Conservation (phyloP, 1,140 invertebrate genomes). For the Anoplophora glabripennis region DNA sequence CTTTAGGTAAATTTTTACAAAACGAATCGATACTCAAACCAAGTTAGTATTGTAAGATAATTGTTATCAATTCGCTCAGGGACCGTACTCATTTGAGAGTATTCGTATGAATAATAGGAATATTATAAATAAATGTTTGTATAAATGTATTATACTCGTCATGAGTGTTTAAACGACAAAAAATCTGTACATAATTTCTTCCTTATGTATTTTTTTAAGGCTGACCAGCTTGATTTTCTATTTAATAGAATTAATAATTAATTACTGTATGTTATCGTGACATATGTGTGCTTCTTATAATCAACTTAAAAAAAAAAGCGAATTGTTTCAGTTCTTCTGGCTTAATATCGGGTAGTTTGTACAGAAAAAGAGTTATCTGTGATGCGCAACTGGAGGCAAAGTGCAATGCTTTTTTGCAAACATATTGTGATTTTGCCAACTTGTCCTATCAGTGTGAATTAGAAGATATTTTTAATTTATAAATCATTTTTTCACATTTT, state of each 20-base stretch:
- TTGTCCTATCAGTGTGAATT: slow-evolving; percentile 39
- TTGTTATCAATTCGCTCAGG: slow-evolving; percentile 37
- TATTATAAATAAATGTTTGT: slow-evolving; percentile 9
- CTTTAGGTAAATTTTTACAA: slow-evolving; percentile 3
- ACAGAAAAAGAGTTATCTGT: slow-evolving; percentile 42
- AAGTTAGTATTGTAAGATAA: slow-evolving; percentile 29
- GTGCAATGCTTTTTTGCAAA: slow-evolving; percentile 47
- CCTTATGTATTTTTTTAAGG: slow-evolving; percentile 15
- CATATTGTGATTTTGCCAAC: slow-evolving; percentile 46
- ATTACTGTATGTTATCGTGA: no score
- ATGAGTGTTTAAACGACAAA: slow-evolving; percentile 7
- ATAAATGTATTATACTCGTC: slow-evolving; percentile 17
- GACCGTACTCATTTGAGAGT: slow-evolving; percentile 27
- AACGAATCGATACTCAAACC: slow-evolving; percentile 25
- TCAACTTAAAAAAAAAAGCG: not conserved
- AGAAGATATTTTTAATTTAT: slow-evolving; percentile 31
- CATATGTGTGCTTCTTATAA: no score
- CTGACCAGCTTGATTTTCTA: slow-evolving; percentile 13
- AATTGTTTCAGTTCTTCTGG: not conserved
- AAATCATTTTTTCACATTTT: slow-evolving; percentile 44
- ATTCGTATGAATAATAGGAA: slow-evolving; percentile 11
- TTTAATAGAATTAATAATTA: slow-evolving; percentile 2
- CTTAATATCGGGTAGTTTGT: slow-evolving; percentile 14
- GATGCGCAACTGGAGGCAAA: slow-evolving; percentile 44
- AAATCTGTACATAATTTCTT: slow-evolving; percentile 15